Conservation (phyloP, 2,113 vertebrate species). For the Atherinomorus stipes region DNA sequence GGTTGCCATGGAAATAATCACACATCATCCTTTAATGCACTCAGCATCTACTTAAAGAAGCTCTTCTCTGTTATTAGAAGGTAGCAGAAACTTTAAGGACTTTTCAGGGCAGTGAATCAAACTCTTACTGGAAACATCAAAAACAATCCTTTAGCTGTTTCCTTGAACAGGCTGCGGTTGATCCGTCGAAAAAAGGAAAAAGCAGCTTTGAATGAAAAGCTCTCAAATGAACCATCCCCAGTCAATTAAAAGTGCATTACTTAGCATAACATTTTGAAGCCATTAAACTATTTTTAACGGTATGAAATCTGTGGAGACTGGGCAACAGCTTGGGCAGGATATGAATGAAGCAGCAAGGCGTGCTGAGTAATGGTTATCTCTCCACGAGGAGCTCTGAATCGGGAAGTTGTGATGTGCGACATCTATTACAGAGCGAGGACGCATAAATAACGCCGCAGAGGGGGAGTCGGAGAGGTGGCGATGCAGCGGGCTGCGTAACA, state of each 20-base stretch:
- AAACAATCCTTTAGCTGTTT: neutral
- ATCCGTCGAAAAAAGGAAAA: constrained; percentile 23
- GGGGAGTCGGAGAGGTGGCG: constrained; percentile 7
- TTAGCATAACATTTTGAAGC: constrained; percentile 22
- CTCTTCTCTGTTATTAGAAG: neutral
- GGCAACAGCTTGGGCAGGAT: constrained; percentile 38
- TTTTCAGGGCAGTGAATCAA: neutral
- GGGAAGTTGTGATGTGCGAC: constrained; percentile 13
- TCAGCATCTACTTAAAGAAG: neutral
- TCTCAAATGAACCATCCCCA: constrained; percentile 8
- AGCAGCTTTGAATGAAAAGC: constrained; percentile 13
- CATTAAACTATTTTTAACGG: constrained; percentile 37
- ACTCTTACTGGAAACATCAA: neutral
- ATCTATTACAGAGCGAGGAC: constrained; percentile 11
- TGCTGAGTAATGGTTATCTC: constrained; percentile 23
- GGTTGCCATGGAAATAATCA: neutral
- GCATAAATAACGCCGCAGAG: constrained; percentile 1
- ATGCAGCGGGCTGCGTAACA: neutral
- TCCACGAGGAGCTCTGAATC: constrained; percentile 16
- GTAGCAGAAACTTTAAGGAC: neutral
- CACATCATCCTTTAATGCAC: neutral
- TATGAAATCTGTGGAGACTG: constrained; percentile 23
- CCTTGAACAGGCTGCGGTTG: neutral
- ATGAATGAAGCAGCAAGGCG: constrained; percentile 18
- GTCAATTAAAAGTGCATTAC: constrained; percentile 34